Conservation (phyloP, 1,140 invertebrate genomes). For the Aphis gossypii region DNA sequence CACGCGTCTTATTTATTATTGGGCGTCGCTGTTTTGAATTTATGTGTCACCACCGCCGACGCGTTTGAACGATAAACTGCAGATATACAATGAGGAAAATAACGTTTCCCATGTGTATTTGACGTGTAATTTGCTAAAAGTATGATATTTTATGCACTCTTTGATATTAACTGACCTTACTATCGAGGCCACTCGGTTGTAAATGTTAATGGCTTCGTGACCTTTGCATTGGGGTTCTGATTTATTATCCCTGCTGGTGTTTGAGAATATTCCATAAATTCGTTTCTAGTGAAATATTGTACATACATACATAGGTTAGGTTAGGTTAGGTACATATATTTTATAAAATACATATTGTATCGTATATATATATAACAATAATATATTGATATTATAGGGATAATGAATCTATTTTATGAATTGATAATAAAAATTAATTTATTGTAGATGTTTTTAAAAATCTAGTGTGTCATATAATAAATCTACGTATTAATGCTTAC, state of each 20-base stretch:
- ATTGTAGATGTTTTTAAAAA: too few relatives aligned
- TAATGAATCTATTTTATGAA: not conserved
- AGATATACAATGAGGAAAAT: not conserved
- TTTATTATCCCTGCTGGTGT: conserved; percentile 37
- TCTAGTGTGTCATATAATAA: too few relatives aligned
- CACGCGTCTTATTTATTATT: not conserved
- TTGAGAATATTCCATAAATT: not conserved
- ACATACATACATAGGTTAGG: not conserved
- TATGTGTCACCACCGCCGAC: not conserved
- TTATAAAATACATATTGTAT: not conserved
- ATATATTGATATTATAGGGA: not conserved
- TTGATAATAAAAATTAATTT: not conserved
- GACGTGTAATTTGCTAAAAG: conserved; percentile 46
- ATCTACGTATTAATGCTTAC: not conserved
- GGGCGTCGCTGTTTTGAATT: not conserved
- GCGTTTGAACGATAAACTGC: not conserved
- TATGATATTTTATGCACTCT: conserved; percentile 19
- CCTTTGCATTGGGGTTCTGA: conserved; percentile 28
- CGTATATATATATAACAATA: not conserved
- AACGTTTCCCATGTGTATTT: conserved; percentile 14
- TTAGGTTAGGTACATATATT: too few relatives aligned
- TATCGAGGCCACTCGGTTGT: not conserved
- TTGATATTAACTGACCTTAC: conserved; percentile 45
- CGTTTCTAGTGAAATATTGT: not conserved
- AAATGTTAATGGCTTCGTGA: conserved; percentile 53